A percentile compares a stretch with the other conserved stretches of the same genome.
These are phyloP conservation scores for Otis tarda DNA, from an alignment of 2,113 vertebrate species.

Conservation along the genomic window DNA sequence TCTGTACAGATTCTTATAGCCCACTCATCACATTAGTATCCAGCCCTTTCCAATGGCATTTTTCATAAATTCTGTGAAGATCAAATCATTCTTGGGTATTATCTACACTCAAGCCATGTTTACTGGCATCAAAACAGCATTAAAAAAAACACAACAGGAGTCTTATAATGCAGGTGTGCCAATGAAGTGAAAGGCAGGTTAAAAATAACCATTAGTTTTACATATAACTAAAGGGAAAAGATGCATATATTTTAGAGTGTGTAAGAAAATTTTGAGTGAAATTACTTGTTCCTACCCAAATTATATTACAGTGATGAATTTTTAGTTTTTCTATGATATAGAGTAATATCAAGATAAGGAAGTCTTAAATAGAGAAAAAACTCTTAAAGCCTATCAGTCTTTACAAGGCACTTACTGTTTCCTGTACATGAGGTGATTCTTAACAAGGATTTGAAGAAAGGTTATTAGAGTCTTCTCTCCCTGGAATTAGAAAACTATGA, in stretches of 20 bases:
- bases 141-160: fast-evolving
- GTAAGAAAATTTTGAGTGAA: not conserved
- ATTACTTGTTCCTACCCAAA: not conserved
- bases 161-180: not conserved
- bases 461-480: not conserved
- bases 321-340: not conserved
- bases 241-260: not conserved
- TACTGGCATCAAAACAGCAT: not conserved
- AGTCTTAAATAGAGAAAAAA: not conserved
- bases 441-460: not conserved
- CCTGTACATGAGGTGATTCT: not conserved
- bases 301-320: not conserved
- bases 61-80: not conserved
- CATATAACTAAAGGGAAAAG: not conserved
- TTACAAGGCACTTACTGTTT: slow-evolving; percentile 5
- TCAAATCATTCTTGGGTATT: not conserved
- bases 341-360: not conserved
- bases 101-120: not conserved
- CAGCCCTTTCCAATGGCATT: not conserved
- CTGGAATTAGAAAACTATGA: not conserved
- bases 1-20: not conserved
- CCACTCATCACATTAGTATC: not conserved
- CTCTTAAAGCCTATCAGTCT: not conserved
- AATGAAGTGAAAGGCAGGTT: not conserved
- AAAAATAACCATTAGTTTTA: not conserved